Base-by-base conservation (phyloP, 2,888 invertebrate species). In the Helleia helle region DNA sequence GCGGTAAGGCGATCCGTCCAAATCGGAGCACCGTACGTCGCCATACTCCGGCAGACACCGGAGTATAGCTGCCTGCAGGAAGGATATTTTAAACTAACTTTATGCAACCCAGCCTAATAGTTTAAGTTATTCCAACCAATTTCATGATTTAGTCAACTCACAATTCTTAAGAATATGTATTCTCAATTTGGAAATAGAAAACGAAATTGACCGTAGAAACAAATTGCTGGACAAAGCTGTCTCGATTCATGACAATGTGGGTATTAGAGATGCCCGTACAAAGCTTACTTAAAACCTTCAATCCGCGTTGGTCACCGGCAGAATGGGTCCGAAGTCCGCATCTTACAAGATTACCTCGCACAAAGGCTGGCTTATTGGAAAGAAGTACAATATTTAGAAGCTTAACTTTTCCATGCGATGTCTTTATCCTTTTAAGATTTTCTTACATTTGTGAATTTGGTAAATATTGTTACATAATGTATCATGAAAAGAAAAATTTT, bases 211-310 rank as follows among this genome's bases (percentile, higher is more conserved):
- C 50, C 36, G 51, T 18, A 30, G 15, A 15, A 13, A 59, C 56
- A 50, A 31, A 56, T 55, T 58, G 55, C 41, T 44, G 41, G 47
- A 52, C 52, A 55, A 52, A 51, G 52, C 49, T 46, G 45, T 50
- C 42, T 54, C 49, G 48, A 50, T 51, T 49, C 49, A 43, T 49
- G 50, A 58, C 69, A 68, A 67, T 65, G 52, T 49, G 49, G 47
- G 70, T 55, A 73, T 72, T 73, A 80, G 54, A 56, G 65, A 79
- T 83, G 73, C 80, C 80, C 74, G 73, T 79, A 81, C 70, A 79
- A 81, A 81, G 72, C 71, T 67, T 37, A 43, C 41, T 52, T 58
- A 59, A 65, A 63, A 17, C 58, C 58, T 58, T 52, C 52, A 54
- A 58, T 60, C 61, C 56, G 58, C 51, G 52, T 46, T 48, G 58